Conservation (phyloP, 1,140 invertebrate genomes). For the Cylas formicarius region DNA sequence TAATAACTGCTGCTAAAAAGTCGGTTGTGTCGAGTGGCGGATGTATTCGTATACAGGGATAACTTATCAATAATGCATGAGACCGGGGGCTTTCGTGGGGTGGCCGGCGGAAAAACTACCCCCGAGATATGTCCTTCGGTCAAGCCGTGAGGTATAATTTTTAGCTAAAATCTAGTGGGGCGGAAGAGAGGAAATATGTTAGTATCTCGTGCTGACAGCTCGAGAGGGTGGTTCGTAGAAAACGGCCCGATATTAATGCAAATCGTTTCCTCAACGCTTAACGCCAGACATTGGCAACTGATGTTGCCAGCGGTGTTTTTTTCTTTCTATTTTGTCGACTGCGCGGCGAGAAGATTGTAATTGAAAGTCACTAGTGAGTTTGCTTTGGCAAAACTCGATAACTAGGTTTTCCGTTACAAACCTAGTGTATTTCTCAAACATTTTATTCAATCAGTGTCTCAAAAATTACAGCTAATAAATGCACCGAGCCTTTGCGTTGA, state of each 20-base stretch:
- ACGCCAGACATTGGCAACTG: conserved; percentile 10
- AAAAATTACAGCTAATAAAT: too few species aligned
- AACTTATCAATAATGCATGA: conserved; percentile 33
- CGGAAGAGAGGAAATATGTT: conserved; percentile 36
- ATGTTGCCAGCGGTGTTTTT: too few species aligned
- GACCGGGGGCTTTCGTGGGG: conserved; percentile 14
- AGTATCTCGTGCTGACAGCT: conserved; percentile 28
- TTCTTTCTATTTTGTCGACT: too few species aligned
- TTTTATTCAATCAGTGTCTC: too few species aligned
- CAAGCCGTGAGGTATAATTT: conserved; percentile 35
- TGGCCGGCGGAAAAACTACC: conserved; percentile 19
- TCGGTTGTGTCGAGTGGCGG: conserved; percentile 17
- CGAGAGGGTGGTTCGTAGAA: conserved; percentile 11
- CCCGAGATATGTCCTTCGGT: conserved; percentile 29
- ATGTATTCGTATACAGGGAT: conserved; percentile 15
- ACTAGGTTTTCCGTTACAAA: too few species aligned
- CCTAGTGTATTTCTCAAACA: too few species aligned
- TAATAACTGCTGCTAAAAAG: conserved; percentile 23
- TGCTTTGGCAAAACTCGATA: too few species aligned
- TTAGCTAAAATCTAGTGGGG: conserved; percentile 29
- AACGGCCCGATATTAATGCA: conserved; percentile 27
- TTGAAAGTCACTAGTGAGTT: too few species aligned
- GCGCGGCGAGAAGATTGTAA: too few species aligned
- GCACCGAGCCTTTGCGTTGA: too few species aligned
- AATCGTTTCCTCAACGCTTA: conserved; percentile 24